Percentiles rank a stretch among this genome's conserved stretches.
phyloP scores from a whole-genome alignment of 2,888 invertebrate species.

The Monopis laevigella region DNA sequence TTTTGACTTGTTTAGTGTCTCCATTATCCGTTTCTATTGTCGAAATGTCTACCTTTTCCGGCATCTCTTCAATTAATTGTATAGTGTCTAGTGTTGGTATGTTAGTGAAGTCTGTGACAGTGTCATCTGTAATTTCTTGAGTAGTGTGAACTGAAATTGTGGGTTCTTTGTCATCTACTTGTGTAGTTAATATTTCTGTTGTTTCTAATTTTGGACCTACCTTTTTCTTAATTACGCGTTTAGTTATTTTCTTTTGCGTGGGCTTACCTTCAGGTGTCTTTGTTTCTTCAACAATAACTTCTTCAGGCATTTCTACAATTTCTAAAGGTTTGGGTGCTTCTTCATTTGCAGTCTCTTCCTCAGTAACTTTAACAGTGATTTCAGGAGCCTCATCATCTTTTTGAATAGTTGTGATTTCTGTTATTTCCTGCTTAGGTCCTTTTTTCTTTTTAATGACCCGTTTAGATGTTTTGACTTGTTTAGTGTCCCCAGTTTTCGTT shows the following conservation, averaged over 20 bases:
- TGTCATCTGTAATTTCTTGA: slow-evolving; percentile 31
- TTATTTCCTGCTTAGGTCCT: slow-evolving; percentile 33
- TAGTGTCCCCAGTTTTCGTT: slow-evolving; percentile 12
- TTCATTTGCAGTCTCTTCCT: slow-evolving; percentile 16
- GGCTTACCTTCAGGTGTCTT: slow-evolving; percentile 4
- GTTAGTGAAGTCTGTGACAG: slow-evolving; percentile 25
- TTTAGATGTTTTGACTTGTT: slow-evolving; percentile 12
- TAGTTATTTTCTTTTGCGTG: slow-evolving; percentile 10
- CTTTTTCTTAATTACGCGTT: slow-evolving; percentile 29
- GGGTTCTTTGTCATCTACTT: slow-evolving; percentile 36
- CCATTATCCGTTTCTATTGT: slow-evolving; percentile 27
- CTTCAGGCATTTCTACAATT: slow-evolving; percentile 6
- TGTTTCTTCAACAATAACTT: slow-evolving; percentile 14
- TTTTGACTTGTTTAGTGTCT: slow-evolving; percentile 15
- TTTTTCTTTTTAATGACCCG: slow-evolving; percentile 30
- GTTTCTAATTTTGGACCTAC: slow-evolving; percentile 34
- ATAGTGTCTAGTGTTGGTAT: slow-evolving; percentile 22
- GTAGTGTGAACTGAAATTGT: slow-evolving; percentile 31
- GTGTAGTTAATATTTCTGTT: slow-evolving; percentile 51
- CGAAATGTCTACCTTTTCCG: slow-evolving; percentile 34
- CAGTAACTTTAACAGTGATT: slow-evolving; percentile 23
- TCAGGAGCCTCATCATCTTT: slow-evolving; percentile 37
- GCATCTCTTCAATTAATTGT: slow-evolving; percentile 25
- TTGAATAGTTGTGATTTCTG: slow-evolving; percentile 41
- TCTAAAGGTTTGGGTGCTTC: slow-evolving; percentile 16